A percentile compares a stretch with the other conserved stretches of the same genome.
Conservation (phyloP, 2,888 invertebrate species). For the Sinodicranocentrus sp. region DNA sequence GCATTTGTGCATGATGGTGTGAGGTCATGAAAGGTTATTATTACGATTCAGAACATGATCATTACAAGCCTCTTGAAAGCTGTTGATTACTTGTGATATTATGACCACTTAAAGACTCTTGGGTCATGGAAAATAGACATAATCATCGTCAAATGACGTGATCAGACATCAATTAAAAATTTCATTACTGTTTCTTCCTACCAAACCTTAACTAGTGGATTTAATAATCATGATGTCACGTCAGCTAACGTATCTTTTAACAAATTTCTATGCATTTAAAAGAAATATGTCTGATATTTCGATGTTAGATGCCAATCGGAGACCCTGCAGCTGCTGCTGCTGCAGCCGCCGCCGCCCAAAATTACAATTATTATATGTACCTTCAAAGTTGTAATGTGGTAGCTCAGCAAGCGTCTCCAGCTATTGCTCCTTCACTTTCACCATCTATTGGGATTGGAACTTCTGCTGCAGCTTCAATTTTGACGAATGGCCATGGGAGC, state of each 20-base stretch:
- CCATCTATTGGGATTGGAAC: constrained; percentile 63
- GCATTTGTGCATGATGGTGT: constrained; percentile 59
- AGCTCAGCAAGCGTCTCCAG: constrained; percentile 76
- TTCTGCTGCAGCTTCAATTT: constrained; percentile 7
- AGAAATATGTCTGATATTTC: no score
- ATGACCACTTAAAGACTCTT: constrained; percentile 38
- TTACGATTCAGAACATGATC: constrained; percentile 7
- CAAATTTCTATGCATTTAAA: no score
- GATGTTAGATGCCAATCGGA: constrained; percentile 72
- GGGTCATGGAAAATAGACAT: constrained; percentile 51
- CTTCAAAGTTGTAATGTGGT: constrained; percentile 81
- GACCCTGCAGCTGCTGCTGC: constrained; percentile 66
- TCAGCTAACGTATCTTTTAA: no score
- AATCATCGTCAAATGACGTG: no score
- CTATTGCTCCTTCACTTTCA: constrained; percentile 69
- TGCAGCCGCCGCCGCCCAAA: constrained; percentile 75
- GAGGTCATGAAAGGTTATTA: constrained; percentile 31
- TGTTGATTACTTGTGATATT: constrained; percentile 20
- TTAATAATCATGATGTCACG: no score
- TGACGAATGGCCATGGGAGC: constrained; percentile 58
- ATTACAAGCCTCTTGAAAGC: constrained; percentile 24
- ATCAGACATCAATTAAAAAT: no score
- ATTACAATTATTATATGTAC: constrained; percentile 85
- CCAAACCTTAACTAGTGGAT: no score
- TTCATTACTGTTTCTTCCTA: no score